Evolutionary conservation across 2,113 vertebrate species (phyloP), one percentile per base, ranked within the genome.

Genomic region (Ceyx cyanopectus): DNA sequence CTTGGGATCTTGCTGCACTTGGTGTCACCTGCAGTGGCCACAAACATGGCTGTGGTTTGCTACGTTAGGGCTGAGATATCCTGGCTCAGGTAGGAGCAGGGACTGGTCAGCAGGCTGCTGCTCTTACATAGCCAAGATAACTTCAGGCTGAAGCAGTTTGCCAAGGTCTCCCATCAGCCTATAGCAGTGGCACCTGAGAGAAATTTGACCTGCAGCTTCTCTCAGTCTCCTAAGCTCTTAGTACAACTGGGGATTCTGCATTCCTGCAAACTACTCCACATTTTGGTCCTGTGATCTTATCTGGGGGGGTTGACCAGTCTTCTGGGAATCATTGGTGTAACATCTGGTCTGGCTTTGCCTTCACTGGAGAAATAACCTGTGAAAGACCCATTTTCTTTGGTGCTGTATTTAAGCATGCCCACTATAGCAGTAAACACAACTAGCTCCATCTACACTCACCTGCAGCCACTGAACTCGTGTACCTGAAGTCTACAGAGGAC

Each of bases 391-490:
- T 26, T 70, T 70, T 69, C 40, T 84, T 34, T 50, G 14, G 14
- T 56, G 51, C 14, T 70, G 5, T 83, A 9, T 70, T 70, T 54
- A 81, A 88, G 14, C 5, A 2, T 56, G 27, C 27, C 17, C 20
- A 22, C 57, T 66, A 14, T 65, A 40, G 20, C 45, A 68, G 5
- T 60, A 57, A 66, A 17, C 15, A 32, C 80, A 83, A 2, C 60
- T 65, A 51, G 21, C 27, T 69, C 8, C 56, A 40, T 63, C 37
- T 54, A 2, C 40, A 12, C 21, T 26, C 34, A 10, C 21, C 32
- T 73, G 17, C 29, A 57, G 4, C 23, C 1, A 0, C 0, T 46
- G n/a, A 51, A 24, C 29, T 79, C 43, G 13, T 0, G 2, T n/a
- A 10, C 22, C 16, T 77, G 26, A 29, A 50, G 16, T 32, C 53